Evolutionary conservation across 2,113 vertebrate species (phyloP), one percentile per base, ranked within the genome.

Genomic region (Stegastes partitus): DNA sequence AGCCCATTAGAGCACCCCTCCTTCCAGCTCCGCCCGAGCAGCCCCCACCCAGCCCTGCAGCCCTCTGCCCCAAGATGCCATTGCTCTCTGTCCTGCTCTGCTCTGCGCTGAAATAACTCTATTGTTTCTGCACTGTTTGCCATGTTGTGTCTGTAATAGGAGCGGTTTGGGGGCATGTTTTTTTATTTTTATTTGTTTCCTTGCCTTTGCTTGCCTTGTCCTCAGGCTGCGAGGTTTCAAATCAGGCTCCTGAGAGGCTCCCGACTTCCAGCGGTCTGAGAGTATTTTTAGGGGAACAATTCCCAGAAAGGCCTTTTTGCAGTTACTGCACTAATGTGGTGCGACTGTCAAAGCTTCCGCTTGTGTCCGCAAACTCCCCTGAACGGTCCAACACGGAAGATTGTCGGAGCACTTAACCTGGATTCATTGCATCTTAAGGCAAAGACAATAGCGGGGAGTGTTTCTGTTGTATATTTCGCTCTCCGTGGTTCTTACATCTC

Each of bases 1-100:
- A 93, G 88, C 91, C 94, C 92, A 93, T 94, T 95, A 95, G 86
- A 94, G 86, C 86, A 87, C 83, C 86, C 86, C 87, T 68, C 74
- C 81, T 82, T 77, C 78, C 71, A 84, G 70, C 83, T 74, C 77
- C 66, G 54, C 73, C 69, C 47, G 39, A 79, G 79, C 66, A 26
- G 79, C 87, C 82, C 81, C 83, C 79, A 84, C 90, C 87, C 83
- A 89, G 84, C 90, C 90, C 90, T 76, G 68, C 85, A 91, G 87
- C 83, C 87, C 89, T 84, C 79, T 86, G 89, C 90, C 91, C 88
- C 85, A 64, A 87, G 90, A 93, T 92, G 90, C 89, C 92, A 81
- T 84, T n/a, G 87, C 84, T 92, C 78, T 87, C 70, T 44, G 34
- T 88, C 88, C 88, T 69, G 47, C 83, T 75, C 72, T 44, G 31